phyloP scores from a whole-genome alignment of 1,140 invertebrate species.

The Mercenaria mercenaria region DNA sequence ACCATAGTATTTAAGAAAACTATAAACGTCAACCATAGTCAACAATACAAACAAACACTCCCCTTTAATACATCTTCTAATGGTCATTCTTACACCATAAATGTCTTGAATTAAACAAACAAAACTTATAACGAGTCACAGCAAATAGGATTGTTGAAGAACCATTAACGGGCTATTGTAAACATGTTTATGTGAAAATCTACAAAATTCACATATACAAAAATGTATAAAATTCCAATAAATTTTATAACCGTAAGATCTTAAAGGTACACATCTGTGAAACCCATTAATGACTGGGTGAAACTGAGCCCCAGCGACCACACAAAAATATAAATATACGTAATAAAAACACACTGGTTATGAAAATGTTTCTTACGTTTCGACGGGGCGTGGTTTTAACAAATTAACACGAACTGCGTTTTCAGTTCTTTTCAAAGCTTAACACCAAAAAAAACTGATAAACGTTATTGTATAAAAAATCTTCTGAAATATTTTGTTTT shows the following conservation, averaged over 20 bases:
- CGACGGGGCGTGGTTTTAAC: too few species aligned
- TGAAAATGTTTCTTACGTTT: too few species aligned
- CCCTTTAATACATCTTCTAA: neutral
- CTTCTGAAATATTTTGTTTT: too few species aligned
- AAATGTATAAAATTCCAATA: conserved; percentile 25
- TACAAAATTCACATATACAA: neutral
- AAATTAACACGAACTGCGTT: too few species aligned
- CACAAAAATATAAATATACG: too few species aligned
- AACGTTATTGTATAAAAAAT: too few species aligned
- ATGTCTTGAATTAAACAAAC: conserved; percentile 14
- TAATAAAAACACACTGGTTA: too few species aligned
- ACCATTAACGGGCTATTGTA: neutral
- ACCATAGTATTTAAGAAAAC: too few species aligned
- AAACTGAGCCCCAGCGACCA: neutral
- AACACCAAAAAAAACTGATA: too few species aligned
- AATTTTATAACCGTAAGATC: neutral
- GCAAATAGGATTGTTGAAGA: neutral
- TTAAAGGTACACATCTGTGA: neutral
- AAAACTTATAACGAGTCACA: neutral
- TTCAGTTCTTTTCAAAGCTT: too few species aligned
- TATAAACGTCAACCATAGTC: too few species aligned
- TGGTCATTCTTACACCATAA: neutral
- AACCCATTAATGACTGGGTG: neutral
- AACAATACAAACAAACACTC: neutral
- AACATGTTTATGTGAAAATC: conserved; percentile 33